A percentile compares a stretch with the other conserved stretches of the same genome.
Conservation (phyloP, 2,888 invertebrate genomes). For the Caenorhabditis uteleia region DNA sequence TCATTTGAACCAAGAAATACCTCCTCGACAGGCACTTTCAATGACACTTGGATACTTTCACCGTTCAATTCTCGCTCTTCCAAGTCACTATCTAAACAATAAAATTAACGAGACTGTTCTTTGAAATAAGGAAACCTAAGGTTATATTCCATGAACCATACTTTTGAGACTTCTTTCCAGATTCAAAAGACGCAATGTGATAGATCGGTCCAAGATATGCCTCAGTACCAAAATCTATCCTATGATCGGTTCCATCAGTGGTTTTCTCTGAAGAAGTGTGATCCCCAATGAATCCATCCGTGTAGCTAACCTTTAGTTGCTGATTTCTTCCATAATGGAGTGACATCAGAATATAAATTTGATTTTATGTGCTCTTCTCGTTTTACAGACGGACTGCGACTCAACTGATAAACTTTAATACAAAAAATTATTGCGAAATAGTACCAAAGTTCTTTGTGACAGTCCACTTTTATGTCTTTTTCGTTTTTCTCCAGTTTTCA, state of each 20-base stretch:
- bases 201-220: constrained; percentile 40
- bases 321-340: constrained; percentile 24
- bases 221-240: constrained; percentile 32
- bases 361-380: constrained; percentile 31
- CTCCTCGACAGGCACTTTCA: constrained; percentile 54
- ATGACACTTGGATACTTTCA: constrained; percentile 34
- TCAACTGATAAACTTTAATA: constrained; percentile 8
- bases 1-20: constrained; percentile 49
- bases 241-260: constrained; percentile 17
- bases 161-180: constrained; percentile 30
- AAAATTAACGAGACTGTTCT: background rate
- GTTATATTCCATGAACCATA: constrained; percentile 39
- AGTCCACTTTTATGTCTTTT: constrained; percentile 17
- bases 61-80: constrained; percentile 36
- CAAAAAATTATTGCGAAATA: background rate
- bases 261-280: background rate
- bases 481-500: constrained; percentile 26
- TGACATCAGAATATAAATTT: constrained; percentile 33
- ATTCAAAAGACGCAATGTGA: constrained; percentile 33
- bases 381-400: constrained; percentile 19
- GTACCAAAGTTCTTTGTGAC: constrained; percentile 20
- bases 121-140: constrained; percentile 14
- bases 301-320: constrained; percentile 17
- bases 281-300: background rate
- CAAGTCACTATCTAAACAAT: constrained; percentile 28